Percentiles rank a stretch among this genome's conserved stretches.
Evolutionary conservation across 2,797 vertebrate genomes (phyloP).

Genomic region (Diglossa cyanea): DNA sequence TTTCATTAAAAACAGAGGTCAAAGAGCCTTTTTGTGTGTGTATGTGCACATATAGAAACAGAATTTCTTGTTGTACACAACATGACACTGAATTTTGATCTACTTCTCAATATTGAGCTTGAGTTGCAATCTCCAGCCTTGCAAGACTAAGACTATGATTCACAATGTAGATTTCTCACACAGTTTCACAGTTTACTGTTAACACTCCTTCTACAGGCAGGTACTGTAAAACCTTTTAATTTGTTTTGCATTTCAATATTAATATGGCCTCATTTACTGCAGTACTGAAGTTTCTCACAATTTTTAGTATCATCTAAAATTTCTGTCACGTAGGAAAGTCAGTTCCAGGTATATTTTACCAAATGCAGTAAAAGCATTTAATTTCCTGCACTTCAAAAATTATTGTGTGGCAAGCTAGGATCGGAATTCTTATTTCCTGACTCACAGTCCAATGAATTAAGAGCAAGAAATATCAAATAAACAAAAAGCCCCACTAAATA

Average conservation of each 20-base stretch:
- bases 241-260: not conserved
- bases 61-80: not conserved
- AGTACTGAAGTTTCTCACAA: not conserved
- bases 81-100: not conserved
- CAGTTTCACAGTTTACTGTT: not conserved
- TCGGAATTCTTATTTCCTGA: slow-evolving; percentile 6
- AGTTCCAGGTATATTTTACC: not conserved
- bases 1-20: not conserved
- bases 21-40: not conserved
- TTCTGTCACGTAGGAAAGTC: not conserved
- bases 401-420: not conserved
- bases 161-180: not conserved
- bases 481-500: not conserved
- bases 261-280: not conserved
- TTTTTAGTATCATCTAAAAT: not conserved
- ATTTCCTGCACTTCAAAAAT: slow-evolving; percentile 11
- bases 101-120: not conserved
- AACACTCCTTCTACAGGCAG: not conserved
- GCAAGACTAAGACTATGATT: not conserved
- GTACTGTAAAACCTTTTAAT: not conserved
- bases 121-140: not conserved
- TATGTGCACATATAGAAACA: rapidly evolving
- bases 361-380: not conserved
- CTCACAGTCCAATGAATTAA: not conserved
- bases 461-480: not conserved